A percentile compares a stretch with the other conserved stretches of the same genome.
Evolutionary conservation across 2,888 invertebrate species (phyloP).

Genomic region (Calliphora vomitoria): DNA sequence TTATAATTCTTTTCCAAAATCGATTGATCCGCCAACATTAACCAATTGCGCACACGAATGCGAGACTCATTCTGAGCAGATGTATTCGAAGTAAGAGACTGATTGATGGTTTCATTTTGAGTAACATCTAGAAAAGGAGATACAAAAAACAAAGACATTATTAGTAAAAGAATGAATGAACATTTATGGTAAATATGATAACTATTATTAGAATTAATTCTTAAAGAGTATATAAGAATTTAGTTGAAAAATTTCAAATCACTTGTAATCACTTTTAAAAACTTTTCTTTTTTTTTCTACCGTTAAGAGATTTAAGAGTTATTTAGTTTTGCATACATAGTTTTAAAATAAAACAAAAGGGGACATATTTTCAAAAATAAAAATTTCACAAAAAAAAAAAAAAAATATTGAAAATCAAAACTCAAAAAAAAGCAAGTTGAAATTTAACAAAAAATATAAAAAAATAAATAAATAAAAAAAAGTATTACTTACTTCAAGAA

Average conservation of each 20-base stretch:
- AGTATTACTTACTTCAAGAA: slow-evolving; percentile 61
- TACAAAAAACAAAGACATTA: slow-evolving; percentile 43
- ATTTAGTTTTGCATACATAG: background rate
- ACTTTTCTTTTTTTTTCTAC: slow-evolving; percentile 15
- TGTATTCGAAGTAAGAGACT: slow-evolving; percentile 11
- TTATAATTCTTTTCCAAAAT: slow-evolving; percentile 79
- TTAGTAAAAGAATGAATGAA: slow-evolving; percentile 39
- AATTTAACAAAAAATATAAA: slow-evolving; percentile 70
- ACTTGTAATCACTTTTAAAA: slow-evolving; percentile 45
- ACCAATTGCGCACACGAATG: slow-evolving; percentile 84
- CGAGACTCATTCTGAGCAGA: slow-evolving; percentile 80
- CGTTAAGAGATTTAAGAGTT: slow-evolving; percentile 38
- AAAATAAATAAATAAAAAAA: slow-evolving; percentile 49
- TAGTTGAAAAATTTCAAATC: slow-evolving; percentile 72
- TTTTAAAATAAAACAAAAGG: background rate
- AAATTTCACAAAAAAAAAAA: slow-evolving; percentile 6
- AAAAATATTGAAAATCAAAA: slow-evolving; percentile 24
- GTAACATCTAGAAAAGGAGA: slow-evolving; percentile 60
- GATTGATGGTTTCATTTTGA: slow-evolving; percentile 31
- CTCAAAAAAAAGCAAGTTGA: slow-evolving; percentile 68
- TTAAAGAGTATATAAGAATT: slow-evolving; percentile 33
- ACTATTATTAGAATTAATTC: background rate
- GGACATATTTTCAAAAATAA: background rate
- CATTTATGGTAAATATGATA: background rate
- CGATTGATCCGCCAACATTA: slow-evolving; percentile 84